Evolutionary conservation across 2,888 invertebrate genomes (phyloP).

Genomic region (Sarcophaga rosellei): DNA sequence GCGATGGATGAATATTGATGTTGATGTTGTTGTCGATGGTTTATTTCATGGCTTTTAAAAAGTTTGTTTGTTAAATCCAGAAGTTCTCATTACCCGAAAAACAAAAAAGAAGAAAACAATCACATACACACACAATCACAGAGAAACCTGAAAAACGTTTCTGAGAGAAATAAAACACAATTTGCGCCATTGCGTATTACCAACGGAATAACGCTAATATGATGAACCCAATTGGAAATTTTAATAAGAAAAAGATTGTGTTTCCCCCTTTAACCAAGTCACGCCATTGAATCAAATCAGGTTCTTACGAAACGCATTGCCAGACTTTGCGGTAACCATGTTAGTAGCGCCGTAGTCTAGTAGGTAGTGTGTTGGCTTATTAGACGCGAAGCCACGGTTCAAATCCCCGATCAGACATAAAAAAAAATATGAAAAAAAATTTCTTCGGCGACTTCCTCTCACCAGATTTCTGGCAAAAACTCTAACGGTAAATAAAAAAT

Average conservation of each 20-base stretch:
- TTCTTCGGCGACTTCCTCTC: too few relatives aligned
- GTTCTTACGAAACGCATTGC: too few relatives aligned
- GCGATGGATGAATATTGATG: conserved; percentile 66
- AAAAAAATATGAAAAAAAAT: too few relatives aligned
- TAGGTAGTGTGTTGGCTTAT: too few relatives aligned
- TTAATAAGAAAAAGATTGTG: background rate
- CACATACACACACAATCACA: background rate
- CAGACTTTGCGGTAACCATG: too few relatives aligned
- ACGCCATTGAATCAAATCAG: too few relatives aligned
- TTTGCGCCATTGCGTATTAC: background rate
- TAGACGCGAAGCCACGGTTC: too few relatives aligned
- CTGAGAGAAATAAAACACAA: background rate
- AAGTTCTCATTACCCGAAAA: conserved; percentile 27
- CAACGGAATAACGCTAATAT: background rate
- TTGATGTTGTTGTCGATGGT: conserved; percentile 30
- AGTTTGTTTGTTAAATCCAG: conserved; percentile 17
- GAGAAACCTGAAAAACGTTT: background rate
- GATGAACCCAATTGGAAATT: conserved; percentile 56
- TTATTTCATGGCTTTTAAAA: conserved; percentile 27
- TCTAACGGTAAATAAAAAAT: too few relatives aligned
- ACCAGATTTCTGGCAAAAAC: too few relatives aligned
- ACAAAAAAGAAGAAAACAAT: background rate
- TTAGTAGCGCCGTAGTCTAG: too few relatives aligned
- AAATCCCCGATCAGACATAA: too few relatives aligned
- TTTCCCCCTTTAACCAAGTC: too few relatives aligned